Conservation (phyloP, 2,113 vertebrate species). For the Coptodon rendalli region DNA sequence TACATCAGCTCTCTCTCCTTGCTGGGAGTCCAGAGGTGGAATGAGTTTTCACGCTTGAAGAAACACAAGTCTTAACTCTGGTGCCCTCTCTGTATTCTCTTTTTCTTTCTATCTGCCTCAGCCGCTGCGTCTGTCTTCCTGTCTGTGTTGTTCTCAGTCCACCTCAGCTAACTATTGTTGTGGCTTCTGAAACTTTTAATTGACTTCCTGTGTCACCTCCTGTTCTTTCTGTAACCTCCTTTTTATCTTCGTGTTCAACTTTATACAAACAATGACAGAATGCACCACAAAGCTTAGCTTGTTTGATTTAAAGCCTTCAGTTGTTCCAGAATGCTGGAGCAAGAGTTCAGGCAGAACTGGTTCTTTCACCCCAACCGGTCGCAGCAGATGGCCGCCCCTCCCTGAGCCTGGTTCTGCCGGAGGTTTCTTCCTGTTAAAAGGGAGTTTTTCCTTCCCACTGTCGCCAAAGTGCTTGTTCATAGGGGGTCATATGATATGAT, state of each 20-base stretch:
- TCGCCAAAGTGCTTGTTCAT: no score
- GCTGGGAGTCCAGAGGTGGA: conserved; percentile 50
- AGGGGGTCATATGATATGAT: no score
- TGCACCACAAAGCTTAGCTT: not conserved
- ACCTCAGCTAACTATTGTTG: conserved; percentile 6
- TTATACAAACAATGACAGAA: not conserved
- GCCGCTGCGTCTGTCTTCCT: not conserved
- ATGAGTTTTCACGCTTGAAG: conserved; percentile 56
- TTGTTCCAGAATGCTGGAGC: not conserved
- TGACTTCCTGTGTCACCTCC: conserved; percentile 9
- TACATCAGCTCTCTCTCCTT: not conserved
- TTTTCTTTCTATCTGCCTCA: not conserved
- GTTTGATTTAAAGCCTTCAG: not conserved
- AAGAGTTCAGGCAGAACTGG: not conserved
- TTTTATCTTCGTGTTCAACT: not conserved
- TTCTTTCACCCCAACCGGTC: no score
- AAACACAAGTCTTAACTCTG: conserved; percentile 30
- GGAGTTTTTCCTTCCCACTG: no score
- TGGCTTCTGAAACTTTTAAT: conserved; percentile 33
- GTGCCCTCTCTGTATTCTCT: conserved; percentile 27
- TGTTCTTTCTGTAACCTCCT: not conserved
- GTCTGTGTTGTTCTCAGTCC: not conserved
- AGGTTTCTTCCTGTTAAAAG: no score
- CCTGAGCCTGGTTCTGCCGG: no score
- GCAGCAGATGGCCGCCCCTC: no score